Percentiles rank a stretch among this genome's conserved stretches.
phyloP scores from a whole-genome alignment of 2,113 vertebrate species.

The Phodopus roborovskii region DNA sequence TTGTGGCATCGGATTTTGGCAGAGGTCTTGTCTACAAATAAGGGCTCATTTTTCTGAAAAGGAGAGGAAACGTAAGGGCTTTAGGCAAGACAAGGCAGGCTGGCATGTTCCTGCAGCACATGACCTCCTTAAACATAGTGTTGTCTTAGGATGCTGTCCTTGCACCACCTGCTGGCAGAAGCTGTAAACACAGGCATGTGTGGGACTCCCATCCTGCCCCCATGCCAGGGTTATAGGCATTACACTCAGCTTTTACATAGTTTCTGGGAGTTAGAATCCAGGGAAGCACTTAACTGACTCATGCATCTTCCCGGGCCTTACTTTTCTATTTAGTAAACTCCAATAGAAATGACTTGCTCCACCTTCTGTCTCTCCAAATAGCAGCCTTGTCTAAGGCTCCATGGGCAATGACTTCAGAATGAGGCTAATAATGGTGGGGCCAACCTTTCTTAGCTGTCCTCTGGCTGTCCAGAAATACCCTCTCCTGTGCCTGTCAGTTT shows the following conservation, averaged over 20 bases:
- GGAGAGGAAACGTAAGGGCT: neutral
- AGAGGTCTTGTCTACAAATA: conserved; percentile 51
- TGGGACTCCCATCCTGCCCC: neutral
- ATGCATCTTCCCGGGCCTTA: no score
- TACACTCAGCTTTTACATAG: neutral
- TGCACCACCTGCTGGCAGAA: conserved; percentile 63
- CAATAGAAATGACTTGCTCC: neutral
- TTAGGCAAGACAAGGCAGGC: neutral
- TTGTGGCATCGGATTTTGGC: conserved; percentile 59
- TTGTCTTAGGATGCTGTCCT: accelerated
- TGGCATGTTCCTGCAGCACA: neutral
- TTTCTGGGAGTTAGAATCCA: neutral
- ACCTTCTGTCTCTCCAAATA: neutral
- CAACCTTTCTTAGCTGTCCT: neutral
- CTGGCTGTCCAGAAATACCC: neutral
- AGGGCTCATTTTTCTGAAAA: neutral
- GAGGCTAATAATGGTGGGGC: neutral
- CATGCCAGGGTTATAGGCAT: neutral
- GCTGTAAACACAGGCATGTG: neutral
- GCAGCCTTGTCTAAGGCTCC: neutral
- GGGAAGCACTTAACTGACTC: neutral
- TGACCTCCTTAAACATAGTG: neutral
- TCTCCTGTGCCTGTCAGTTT: neutral
- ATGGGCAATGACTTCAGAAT: neutral
- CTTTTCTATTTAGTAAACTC: neutral